phyloP scores from a whole-genome alignment of 1,140 invertebrate genomes.

The Scaptomyza pallida region DNA sequence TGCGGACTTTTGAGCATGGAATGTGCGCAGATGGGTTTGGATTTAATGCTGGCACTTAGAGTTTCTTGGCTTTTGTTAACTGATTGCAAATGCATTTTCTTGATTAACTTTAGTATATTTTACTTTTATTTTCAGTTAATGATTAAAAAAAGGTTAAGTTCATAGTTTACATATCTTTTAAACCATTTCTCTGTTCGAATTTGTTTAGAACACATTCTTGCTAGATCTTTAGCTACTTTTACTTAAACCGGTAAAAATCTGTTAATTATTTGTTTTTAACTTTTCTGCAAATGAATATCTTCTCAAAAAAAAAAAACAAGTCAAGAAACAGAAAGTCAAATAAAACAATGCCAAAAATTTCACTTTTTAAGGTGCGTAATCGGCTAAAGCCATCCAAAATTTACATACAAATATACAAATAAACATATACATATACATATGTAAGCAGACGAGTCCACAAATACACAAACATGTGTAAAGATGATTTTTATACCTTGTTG shows the following conservation, averaged over 20 bases:
- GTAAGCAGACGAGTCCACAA: constrained; percentile 1
- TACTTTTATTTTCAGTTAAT: too few relatives aligned
- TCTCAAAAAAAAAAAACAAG: constrained; percentile 15
- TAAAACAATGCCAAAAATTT: constrained; percentile 70
- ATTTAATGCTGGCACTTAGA: neutral
- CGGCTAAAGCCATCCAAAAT: constrained; percentile 52
- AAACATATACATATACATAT: neutral
- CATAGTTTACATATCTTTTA: too few relatives aligned
- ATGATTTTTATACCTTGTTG: constrained; percentile 29
- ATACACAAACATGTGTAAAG: neutral
- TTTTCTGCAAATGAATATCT: constrained; percentile 47
- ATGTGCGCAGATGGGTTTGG: constrained; percentile 12
- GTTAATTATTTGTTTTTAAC: constrained; percentile 3
- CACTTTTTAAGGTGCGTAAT: constrained; percentile 82
- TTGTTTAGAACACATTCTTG: too few relatives aligned
- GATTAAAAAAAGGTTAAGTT: too few relatives aligned
- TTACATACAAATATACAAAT: constrained; percentile 34
- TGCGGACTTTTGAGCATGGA: constrained; percentile 22
- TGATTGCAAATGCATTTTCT: neutral
- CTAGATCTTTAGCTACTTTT: neutral
- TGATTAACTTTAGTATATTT: too few relatives aligned
- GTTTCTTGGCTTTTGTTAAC: neutral
- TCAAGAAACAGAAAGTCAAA: constrained; percentile 49
- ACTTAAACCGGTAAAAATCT: neutral
- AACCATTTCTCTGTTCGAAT: too few relatives aligned